Evolutionary conservation across 2,888 invertebrate species (phyloP), one percentile per base, ranked within the genome.

Genomic region (Onthophagus sagittarius): DNA sequence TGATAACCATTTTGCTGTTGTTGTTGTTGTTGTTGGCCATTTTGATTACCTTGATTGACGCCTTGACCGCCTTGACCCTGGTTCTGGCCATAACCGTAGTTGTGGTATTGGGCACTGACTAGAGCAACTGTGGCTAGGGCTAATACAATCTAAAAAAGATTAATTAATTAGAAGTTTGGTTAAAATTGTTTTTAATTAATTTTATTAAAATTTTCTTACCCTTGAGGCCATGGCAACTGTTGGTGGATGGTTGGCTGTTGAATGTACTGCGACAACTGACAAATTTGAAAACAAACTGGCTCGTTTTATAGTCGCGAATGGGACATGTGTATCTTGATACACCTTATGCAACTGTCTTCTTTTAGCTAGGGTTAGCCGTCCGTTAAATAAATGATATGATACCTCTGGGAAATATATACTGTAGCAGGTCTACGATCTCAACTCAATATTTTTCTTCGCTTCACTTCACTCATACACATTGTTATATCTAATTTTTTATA

Each of bases 1-100:
- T 81, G 79, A 74, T 81, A 83, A 39, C 79, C 79, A 15, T 75
- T 77, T 15, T 78, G 76, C 14, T 79, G 77, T 63, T 77, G 76
- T 23, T 78, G 78, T 15, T 78, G 76, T 15, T 79, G 77, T 63
- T 77, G 76, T 23, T 78, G 78, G 23, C 77, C 79, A 15, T 79
- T 74, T 67, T 67, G 67, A 13, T 23, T 67, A 53, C 78, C 77
- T 13, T 77, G 77, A 62, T 74, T 76, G n/a, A 67, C 70, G 14
- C 75, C 74, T 31, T 77, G 62, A 39, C 78, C 78, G n/a, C 67
- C 67, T 32, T 67, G 67, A 31, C 32, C 31, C n/a, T 32, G 31
- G 63, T 63, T 15, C 67, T 67, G 67, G 6, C 67, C 67, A 23
- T 67, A 67, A 64, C 64, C 64, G 64, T 64, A 64, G 11, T 15